phyloP scores from a whole-genome alignment of 2,888 invertebrate genomes.

The Noctua comes region DNA sequence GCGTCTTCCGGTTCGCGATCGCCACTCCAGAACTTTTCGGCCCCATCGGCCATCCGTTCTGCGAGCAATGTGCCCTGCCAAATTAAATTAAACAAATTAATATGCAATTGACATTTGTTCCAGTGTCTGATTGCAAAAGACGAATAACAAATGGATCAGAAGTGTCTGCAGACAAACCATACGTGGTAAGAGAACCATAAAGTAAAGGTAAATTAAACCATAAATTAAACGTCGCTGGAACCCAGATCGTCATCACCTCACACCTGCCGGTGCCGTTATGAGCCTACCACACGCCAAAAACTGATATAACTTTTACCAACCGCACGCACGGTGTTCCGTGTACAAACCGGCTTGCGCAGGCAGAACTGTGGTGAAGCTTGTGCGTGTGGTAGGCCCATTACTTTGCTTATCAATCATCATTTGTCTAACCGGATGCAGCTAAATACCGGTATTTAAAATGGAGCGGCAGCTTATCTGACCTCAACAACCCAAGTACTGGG shows the following conservation, averaged over 20 bases:
- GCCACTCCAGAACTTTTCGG: too few relatives aligned
- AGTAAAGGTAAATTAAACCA: neutral
- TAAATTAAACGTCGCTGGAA: neutral
- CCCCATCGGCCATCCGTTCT: too few relatives aligned
- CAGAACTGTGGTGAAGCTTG: too few relatives aligned
- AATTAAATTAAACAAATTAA: too few relatives aligned
- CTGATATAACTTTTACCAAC: too few relatives aligned
- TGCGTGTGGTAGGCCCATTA: too few relatives aligned
- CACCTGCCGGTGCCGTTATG: too few relatives aligned
- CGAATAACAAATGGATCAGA: constrained; percentile 53
- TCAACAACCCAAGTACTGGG: neutral
- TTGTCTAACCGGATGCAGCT: neutral
- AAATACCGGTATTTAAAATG: neutral
- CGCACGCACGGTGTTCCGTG: too few relatives aligned
- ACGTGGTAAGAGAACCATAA: constrained; percentile 38
- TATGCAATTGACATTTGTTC: constrained; percentile 18
- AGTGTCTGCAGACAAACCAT: constrained; percentile 11
- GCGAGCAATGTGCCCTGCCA: too few relatives aligned
- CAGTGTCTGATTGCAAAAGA: constrained; percentile 36
- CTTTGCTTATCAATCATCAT: neutral
- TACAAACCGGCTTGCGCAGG: too few relatives aligned
- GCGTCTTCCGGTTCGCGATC: too few relatives aligned
- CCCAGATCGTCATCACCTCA: neutral
- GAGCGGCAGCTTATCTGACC: neutral
- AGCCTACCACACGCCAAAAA: too few relatives aligned